A percentile compares a stretch with the other conserved stretches of the same genome.
Conservation (phyloP, 2,888 invertebrate genomes). For the Hypomecis atomaria region DNA sequence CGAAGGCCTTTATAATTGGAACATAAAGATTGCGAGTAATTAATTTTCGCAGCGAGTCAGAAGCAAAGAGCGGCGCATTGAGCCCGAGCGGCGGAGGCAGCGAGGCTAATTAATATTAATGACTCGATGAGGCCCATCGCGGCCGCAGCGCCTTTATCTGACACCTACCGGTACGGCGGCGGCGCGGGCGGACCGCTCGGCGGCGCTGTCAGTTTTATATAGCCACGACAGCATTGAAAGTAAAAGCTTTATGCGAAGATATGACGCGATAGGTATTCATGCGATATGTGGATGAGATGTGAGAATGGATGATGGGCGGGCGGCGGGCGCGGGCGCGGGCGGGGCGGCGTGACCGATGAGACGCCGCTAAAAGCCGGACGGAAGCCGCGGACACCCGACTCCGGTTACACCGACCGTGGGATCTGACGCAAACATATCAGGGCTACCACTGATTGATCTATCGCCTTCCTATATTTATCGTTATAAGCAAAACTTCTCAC, state of each 20-base stretch:
- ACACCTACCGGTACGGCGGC: conserved; percentile 51
- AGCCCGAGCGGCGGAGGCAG: conserved; percentile 68
- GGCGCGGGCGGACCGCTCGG: conserved; percentile 30
- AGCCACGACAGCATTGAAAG: conserved; percentile 41
- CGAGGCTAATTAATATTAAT: conserved; percentile 84
- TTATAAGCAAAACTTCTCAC: too few relatives aligned
- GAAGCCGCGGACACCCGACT: conserved; percentile 80
- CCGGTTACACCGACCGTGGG: conserved; percentile 81
- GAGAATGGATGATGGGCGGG: conserved; percentile 56
- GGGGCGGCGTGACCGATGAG: conserved; percentile 72
- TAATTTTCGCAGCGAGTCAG: conserved; percentile 85
- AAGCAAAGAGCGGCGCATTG: conserved; percentile 81
- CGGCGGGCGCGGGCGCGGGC: conserved; percentile 40
- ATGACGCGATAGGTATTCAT: conserved; percentile 47
- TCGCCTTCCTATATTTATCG: background rate
- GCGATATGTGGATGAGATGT: conserved; percentile 51
- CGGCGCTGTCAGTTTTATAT: conserved; percentile 40
- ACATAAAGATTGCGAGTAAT: conserved; percentile 85
- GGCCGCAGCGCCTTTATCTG: conserved; percentile 61
- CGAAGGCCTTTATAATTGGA: conserved; percentile 85
- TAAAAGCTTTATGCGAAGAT: conserved; percentile 44
- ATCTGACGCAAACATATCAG: conserved; percentile 73
- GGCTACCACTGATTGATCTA: conserved; percentile 52
- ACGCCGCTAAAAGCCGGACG: conserved; percentile 84
- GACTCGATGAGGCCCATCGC: conserved; percentile 63